phyloP scores from a whole-genome alignment of 2,113 vertebrate species.

The Calypte anna region DNA sequence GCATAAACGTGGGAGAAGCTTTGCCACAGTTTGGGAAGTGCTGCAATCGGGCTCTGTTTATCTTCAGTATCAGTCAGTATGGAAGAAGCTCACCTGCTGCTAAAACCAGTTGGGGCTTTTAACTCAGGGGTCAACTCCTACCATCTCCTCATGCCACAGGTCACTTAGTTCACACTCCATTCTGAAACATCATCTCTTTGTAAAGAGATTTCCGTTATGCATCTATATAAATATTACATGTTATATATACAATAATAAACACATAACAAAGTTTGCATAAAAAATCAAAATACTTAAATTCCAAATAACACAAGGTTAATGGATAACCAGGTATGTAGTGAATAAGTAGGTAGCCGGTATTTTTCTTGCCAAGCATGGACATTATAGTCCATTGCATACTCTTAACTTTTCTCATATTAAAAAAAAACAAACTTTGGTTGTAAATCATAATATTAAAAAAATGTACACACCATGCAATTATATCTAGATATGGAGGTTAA shows the following conservation, averaged over 20 bases:
- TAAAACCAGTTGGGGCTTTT: not conserved
- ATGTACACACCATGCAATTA: not conserved
- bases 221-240: not conserved
- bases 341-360: not conserved
- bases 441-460: not conserved
- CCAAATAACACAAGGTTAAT: not conserved
- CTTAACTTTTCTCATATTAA: not conserved
- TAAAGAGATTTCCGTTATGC: not conserved
- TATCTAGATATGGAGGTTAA: not conserved
- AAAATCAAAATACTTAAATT: not conserved
- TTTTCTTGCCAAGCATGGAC: not conserved
- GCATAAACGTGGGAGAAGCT: not conserved
- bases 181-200: not conserved
- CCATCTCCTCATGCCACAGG: not conserved
- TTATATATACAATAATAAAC: not conserved
- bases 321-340: not conserved
- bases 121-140: not conserved
- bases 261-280: not conserved
- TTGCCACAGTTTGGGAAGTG: not conserved
- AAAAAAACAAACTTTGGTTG: not conserved
- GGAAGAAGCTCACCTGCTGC: not conserved
- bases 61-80: not conserved
- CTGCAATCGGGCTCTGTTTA: fast-evolving
- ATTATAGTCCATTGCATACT: not conserved
- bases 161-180: not conserved